Conservation (phyloP, 2,888 invertebrate genomes). For the Heliothis peltigera region DNA sequence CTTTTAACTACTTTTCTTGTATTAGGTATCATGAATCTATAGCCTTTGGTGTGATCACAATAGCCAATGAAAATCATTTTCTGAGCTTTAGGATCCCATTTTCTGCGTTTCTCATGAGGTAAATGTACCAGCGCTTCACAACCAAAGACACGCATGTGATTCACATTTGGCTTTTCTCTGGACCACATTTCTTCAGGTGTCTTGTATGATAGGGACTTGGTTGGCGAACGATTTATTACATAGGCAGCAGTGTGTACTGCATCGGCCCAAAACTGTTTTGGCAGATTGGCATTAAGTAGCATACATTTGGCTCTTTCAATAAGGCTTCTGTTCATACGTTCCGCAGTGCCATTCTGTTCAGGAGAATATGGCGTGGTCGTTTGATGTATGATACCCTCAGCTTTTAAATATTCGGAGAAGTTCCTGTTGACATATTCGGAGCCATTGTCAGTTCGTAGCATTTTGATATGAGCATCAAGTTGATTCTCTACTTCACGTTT, state of each 20-base stretch:
- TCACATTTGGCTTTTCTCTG: conserved; percentile 12
- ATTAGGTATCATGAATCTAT: conserved; percentile 12
- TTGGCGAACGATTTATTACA: conserved; percentile 14
- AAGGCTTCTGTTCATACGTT: conserved; percentile 18
- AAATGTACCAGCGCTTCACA: conserved; percentile 20
- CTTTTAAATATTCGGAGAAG: conserved; percentile 12
- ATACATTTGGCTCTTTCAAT: conserved; percentile 15
- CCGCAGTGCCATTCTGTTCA: conserved; percentile 5
- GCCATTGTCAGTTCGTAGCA: conserved; percentile 39
- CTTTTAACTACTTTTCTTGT: conserved; percentile 2
- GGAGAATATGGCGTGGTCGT: conserved; percentile 9
- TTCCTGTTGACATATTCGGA: conserved; percentile 26
- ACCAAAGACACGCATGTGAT: conserved; percentile 12
- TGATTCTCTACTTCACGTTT: conserved; percentile 43
- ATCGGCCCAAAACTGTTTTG: conserved; percentile 12
- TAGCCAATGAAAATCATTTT: conserved; percentile 22
- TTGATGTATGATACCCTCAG: conserved; percentile 10
- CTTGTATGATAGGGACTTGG: not conserved
- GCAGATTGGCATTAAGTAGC: conserved; percentile 10
- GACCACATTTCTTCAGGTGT: conserved; percentile 20
- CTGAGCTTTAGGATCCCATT: conserved; percentile 24
- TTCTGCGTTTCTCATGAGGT: conserved; percentile 12
- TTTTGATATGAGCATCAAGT: conserved; percentile 29
- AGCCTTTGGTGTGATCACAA: conserved; percentile 21
- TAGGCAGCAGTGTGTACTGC: too few relatives aligned